Evolutionary conservation across 2,797 vertebrate species (phyloP), one percentile per base, ranked within the genome.

Genomic region (Ataeniobius toweri): DNA sequence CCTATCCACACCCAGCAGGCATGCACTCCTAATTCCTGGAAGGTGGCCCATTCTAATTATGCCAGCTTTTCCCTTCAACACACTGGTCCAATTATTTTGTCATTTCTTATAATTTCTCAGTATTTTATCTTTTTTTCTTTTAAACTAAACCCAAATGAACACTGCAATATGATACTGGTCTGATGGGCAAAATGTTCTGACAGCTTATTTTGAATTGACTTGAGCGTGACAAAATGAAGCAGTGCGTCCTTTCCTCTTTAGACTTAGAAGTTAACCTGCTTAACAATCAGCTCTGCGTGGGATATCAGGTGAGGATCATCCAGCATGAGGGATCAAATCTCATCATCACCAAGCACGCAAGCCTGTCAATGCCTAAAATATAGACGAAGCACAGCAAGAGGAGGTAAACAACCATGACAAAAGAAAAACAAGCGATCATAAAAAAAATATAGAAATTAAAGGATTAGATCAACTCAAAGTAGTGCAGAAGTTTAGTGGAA

Each of bases 291-390:
- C 75, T 88, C 94, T 85, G 83, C 92, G 71, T 83, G 78, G 88
- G 88, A 85, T 88, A 90, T 92, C 89, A 92, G 90, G 91, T 94
- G 80, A 83, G 89, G 71, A 88, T 24, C 88, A 92, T 94, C 95
- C 92, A 90, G 85, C 84, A 89, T 83, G 87, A 55, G 51, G 89
- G 93, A 95, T 95, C 89, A 92, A 92, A 95, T 95, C 92, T 92
- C 94, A 93, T 88, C 93, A 89, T 91, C 94, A 78, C 90, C 81
- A 83, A 92, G 90, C 93, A 93, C 95, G 95, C 96, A 95, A 96
- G 95, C 48, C 16, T 70, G 61, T 71, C 73, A 77, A 89, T 86
- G 81, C 93, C 91, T 44, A 93, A 89, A 85, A 88, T 83, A 91
- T 76, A 86, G 79, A 73, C 76, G 69, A 77, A 77, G 80, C 70